A percentile compares a stretch with the other conserved stretches of the same genome.
Conservation (phyloP, 1,140 invertebrate species). For the Drepana arcuata region DNA sequence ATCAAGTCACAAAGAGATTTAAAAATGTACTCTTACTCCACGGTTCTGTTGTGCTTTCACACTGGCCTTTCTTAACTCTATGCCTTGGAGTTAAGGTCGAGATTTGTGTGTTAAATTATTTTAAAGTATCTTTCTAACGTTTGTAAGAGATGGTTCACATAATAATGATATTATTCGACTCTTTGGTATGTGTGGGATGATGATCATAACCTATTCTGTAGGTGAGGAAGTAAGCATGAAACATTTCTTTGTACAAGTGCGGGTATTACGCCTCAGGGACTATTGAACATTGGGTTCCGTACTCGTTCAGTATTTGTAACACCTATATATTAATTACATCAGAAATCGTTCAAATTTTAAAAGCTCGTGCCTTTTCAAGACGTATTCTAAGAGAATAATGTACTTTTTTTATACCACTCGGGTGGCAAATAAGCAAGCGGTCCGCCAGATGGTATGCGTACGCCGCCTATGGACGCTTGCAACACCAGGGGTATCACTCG, state of each 20-base stretch:
- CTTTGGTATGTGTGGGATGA: constrained; percentile 48
- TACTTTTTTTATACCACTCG: background rate
- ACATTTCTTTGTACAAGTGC: constrained; percentile 30
- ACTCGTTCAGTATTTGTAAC: no score
- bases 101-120: constrained; percentile 9
- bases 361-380: background rate
- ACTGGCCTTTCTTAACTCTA: no score
- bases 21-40: constrained; percentile 59
- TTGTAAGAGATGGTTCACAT: constrained; percentile 23
- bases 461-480: no score
- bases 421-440: no score
- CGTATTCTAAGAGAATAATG: background rate
- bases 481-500: no score
- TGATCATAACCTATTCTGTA: constrained; percentile 52
- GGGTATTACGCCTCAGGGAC: background rate
- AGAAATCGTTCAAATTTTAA: background rate
- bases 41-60: no score
- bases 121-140: background rate
- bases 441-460: no score
- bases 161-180: constrained; percentile 64
- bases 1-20: constrained; percentile 57
- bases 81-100: constrained; percentile 7
- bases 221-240: constrained; percentile 51
- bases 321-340: background rate
- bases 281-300: background rate